Percentiles rank a stretch among this genome's conserved stretches.
Evolutionary conservation across 2,888 invertebrate genomes (phyloP).

Genomic region (Epistrophe eligans): DNA sequence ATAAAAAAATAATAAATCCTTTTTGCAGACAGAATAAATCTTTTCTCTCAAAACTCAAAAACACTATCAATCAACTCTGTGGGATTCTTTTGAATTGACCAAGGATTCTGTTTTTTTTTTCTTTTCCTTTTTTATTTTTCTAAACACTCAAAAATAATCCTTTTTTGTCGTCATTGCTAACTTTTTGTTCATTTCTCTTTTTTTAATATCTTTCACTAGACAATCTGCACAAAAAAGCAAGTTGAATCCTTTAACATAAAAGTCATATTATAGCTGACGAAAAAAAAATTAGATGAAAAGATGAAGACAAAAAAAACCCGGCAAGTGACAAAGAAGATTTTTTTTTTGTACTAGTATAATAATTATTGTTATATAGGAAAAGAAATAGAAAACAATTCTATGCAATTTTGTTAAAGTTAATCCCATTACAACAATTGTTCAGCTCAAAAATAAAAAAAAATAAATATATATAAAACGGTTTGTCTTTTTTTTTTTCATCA

Average conservation of each 20-base stretch:
- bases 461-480: neutral
- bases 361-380: neutral
- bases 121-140: neutral
- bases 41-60: neutral
- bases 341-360: neutral
- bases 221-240: neutral
- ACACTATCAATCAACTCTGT: neutral
- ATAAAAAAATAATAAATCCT: neutral
- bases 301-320: neutral
- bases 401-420: neutral
- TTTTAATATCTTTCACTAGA: neutral
- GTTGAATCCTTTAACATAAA: conserved; percentile 4
- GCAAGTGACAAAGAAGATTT: neutral
- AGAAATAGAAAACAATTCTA: neutral
- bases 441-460: neutral
- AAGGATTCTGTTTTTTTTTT: neutral
- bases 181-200: neutral
- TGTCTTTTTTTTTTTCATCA: neutral
- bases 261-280: neutral
- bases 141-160: neutral
- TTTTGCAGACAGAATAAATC: neutral
- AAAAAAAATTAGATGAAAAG: neutral
- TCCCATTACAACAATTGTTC: conserved; percentile 1
- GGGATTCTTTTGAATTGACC: neutral
- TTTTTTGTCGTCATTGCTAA: neutral